A percentile compares a stretch with the other conserved stretches of the same genome.
Conservation (phyloP, 1,140 invertebrate species). For the Danaus melanippus region DNA sequence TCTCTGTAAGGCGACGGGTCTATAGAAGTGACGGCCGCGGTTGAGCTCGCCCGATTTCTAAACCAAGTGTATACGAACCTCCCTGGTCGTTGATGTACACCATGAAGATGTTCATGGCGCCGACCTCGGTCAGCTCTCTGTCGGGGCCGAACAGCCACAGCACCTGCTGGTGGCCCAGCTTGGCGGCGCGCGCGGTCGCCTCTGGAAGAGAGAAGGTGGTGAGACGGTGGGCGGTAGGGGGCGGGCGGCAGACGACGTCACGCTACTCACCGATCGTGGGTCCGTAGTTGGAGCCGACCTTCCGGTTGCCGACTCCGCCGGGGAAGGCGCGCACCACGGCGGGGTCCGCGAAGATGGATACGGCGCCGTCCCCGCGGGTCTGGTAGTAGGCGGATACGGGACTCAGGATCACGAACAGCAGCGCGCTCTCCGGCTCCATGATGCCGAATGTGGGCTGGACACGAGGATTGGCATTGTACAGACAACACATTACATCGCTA, state of each 20-base stretch:
- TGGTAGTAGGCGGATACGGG: constrained; percentile 95
- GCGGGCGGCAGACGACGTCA: not conserved
- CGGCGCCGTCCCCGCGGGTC: constrained; percentile 79
- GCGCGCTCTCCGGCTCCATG: constrained; percentile 83
- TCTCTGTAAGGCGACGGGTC: constrained; percentile 74
- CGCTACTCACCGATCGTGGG: constrained; percentile 78
- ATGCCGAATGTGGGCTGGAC: constrained; percentile 92
- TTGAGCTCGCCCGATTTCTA: constrained; percentile 44
- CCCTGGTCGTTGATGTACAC: constrained; percentile 90
- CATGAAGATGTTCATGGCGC: constrained; percentile 99
- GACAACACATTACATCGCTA: not conserved
- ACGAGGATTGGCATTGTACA: not conserved
- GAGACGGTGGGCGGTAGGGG: constrained; percentile 79
- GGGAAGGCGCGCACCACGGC: constrained; percentile 88
- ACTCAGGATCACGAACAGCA: constrained; percentile 92
- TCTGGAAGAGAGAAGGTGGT: constrained; percentile 46
- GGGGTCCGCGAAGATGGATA: constrained; percentile 76
- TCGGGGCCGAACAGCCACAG: constrained; percentile 97
- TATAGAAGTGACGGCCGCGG: constrained; percentile 39
- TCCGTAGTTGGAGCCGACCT: constrained; percentile 96
- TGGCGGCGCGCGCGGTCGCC: constrained; percentile 84
- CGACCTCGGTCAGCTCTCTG: constrained; percentile 96
- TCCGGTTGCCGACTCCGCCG: constrained; percentile 93
- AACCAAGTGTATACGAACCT: constrained; percentile 75
- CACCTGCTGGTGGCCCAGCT: constrained; percentile 93